These are phyloP conservation scores for Merodon equestris DNA, from an alignment of 2,888 invertebrate genomes.

Conservation along the genomic window DNA sequence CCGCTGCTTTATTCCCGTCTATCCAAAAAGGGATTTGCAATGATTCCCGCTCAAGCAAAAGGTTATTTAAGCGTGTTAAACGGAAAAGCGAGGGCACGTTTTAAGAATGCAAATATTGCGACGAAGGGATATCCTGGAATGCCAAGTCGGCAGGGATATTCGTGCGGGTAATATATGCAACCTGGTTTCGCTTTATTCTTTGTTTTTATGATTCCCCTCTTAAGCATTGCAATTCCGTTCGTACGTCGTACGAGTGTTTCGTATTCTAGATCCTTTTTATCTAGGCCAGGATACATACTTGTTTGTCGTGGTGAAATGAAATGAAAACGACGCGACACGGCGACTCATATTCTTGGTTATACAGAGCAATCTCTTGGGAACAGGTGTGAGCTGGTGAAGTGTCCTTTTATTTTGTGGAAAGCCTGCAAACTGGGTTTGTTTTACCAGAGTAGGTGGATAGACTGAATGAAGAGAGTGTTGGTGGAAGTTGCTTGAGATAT, in stretches of 20 bases:
- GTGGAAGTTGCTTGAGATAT: neutral
- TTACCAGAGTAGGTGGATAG: slow-evolving; percentile 31
- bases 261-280: slow-evolving; percentile 11
- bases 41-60: slow-evolving; percentile 44
- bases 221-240: slow-evolving; percentile 19
- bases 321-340: slow-evolving; percentile 1
- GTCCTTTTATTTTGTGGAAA: slow-evolving; percentile 53
- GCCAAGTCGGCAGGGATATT: slow-evolving; percentile 5
- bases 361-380: slow-evolving; percentile 5
- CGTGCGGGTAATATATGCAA: slow-evolving; percentile 29
- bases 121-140: slow-evolving; percentile 31
- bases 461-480: slow-evolving; percentile 16
- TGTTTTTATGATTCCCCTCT: slow-evolving; percentile 43
- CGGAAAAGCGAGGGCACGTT: slow-evolving; percentile 26
- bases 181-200: slow-evolving; percentile 50
- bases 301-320: neutral
- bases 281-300: slow-evolving; percentile 27
- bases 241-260: slow-evolving; percentile 3
- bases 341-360: neutral
- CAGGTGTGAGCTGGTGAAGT: slow-evolving; percentile 56
- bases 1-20: too few species aligned
- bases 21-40: slow-evolving; percentile 1
- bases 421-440: slow-evolving; percentile 29
- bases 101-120: slow-evolving; percentile 50
- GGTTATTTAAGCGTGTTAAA: slow-evolving; percentile 50